Conservation (phyloP, 2,797 vertebrate genomes). For the Micromesistius poutassou region DNA sequence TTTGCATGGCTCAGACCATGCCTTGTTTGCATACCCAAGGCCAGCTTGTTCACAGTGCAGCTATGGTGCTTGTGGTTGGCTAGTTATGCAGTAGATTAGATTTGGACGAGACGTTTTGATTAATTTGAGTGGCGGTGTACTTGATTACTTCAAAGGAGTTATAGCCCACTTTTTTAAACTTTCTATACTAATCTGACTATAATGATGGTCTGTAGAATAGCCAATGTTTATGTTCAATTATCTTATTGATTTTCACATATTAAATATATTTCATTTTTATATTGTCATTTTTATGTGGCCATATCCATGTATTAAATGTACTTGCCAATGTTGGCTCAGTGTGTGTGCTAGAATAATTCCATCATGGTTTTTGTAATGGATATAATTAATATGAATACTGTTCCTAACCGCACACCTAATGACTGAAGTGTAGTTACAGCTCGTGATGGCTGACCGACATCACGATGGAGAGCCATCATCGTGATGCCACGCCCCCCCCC, state of each 20-base stretch:
- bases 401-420: not conserved
- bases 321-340: not conserved
- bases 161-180: not conserved
- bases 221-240: not conserved
- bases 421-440: not conserved
- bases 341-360: not conserved
- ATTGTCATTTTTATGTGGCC: not conserved
- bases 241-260: not conserved
- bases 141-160: not conserved
- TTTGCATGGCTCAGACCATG: conserved; percentile 10
- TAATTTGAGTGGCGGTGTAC: not conserved
- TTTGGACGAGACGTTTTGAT: not conserved
- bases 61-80: not conserved
- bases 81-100: not conserved
- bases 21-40: conserved; percentile 16
- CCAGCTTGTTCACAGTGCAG: not conserved
- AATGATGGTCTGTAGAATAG: not conserved
- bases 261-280: not conserved
- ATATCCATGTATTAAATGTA: not conserved
- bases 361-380: not conserved
- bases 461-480: too few species aligned
- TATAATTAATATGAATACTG: not conserved
- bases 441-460: too few species aligned
- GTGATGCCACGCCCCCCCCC: too few species aligned
- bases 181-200: not conserved